Evolutionary conservation across 1,140 invertebrate species (phyloP).

Genomic region (Drosophila virilis): DNA sequence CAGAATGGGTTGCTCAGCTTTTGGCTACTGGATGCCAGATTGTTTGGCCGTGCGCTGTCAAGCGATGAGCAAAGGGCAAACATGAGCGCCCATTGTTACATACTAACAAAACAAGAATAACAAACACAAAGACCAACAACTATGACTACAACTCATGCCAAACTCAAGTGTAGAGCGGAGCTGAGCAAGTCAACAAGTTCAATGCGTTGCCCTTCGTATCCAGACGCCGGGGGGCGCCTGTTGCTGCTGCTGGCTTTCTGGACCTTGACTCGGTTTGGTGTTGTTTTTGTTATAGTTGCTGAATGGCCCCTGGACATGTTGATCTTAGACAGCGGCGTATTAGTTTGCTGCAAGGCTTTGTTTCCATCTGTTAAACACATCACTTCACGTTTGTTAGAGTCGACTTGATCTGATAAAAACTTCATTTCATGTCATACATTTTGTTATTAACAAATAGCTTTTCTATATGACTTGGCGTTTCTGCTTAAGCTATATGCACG

Average conservation of each 20-base stretch:
- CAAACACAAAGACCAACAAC: constrained; percentile 22
- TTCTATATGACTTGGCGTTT: neutral
- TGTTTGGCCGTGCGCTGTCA: constrained; percentile 43
- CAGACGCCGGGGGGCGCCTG: constrained; percentile 42
- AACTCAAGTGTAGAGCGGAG: constrained; percentile 48
- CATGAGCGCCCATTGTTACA: constrained; percentile 31
- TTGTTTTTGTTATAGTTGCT: constrained; percentile 7
- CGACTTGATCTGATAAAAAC: neutral
- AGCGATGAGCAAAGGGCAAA: constrained; percentile 39
- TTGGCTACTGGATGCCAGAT: constrained; percentile 4
- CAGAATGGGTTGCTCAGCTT: constrained; percentile 12
- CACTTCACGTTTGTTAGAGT: constrained; percentile 21
- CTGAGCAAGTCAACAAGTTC: constrained; percentile 58
- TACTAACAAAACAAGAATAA: constrained; percentile 25
- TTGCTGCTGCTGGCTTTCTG: constrained; percentile 19
- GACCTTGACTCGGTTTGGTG: constrained; percentile 34
- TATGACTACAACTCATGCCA: constrained; percentile 24
- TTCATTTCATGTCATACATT: constrained; percentile 1
- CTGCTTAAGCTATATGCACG: neutral
- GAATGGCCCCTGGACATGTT: constrained; percentile 15
- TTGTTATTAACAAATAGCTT: neutral
- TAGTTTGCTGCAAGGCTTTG: constrained; percentile 26
- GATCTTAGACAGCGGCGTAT: constrained; percentile 26
- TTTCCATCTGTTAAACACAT: constrained; percentile 10
- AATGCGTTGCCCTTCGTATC: constrained; percentile 49